Evolutionary conservation across 2,888 invertebrate species (phyloP), one percentile per base, ranked within the genome.

Genomic region (Euplexia lucipara): DNA sequence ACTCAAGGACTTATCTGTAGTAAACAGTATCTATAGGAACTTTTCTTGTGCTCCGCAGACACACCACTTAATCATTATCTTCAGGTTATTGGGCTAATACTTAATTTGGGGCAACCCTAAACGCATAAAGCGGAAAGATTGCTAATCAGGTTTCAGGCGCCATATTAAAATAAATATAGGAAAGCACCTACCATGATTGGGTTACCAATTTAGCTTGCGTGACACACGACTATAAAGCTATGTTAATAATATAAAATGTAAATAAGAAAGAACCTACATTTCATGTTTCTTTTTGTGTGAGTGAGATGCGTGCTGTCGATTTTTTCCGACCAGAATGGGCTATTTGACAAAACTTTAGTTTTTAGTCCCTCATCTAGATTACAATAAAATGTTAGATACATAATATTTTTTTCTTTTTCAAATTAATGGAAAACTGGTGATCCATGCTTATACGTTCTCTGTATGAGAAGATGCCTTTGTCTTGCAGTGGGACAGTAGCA

Each of bases 191-290:
- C 45, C 37, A 49, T 66, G 60, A 70, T 75, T 73, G 52, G 39
- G 48, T 16, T 64, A 30, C 47, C 60, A 65, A 67, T 64, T 65
- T 58, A 49, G 42, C 18, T 79, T 14, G 79, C 79, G 74, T 79
- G 79, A 34, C 26, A 51, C 56, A 44, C 45, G 45, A 51, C 70
- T 51, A 60, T 79, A 52, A 68, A 70, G 54, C 59, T 66, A 66
- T 66, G 41, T 32, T 71, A 35, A 18, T 63, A 53, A 74, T 64
- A 62, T 57, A 70, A 32, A 76, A 79, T 59, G 65, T 67, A 53
- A 76, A 61, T 79, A 63, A 41, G 34, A 61, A 65, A 34, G 14
- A 47, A n/a, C n/a, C n/a, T n/a, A n/a, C n/a, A n/a, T n/a, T n/a
- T n/a, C n/a, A n/a, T n/a, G n/a, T n/a, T n/a, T n/a, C n/a, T n/a